A percentile compares a stretch with the other conserved stretches of the same genome.
These are phyloP conservation scores for Peromyscus leucopus DNA, from an alignment of 2,113 vertebrate genomes.

Conservation along the genomic window DNA sequence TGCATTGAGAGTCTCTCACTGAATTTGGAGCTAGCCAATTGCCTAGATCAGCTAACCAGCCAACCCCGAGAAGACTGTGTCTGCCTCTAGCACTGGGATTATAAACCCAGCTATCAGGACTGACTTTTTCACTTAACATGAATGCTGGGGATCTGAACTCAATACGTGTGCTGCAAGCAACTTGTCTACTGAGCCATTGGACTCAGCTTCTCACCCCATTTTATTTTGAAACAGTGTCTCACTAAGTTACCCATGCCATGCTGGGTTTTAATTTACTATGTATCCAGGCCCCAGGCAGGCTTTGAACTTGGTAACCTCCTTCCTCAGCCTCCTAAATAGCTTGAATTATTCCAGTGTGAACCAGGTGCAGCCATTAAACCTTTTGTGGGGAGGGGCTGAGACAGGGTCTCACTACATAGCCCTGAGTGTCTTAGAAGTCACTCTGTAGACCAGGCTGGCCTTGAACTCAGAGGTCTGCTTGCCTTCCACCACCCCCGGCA, in stretches of 20 bases:
- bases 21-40: background rate
- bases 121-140: background rate
- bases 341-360: background rate
- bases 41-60: background rate
- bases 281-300: background rate
- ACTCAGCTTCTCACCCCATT: background rate
- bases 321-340: background rate
- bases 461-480: background rate
- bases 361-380: background rate
- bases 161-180: background rate
- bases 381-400: background rate
- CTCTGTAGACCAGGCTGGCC: background rate
- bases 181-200: background rate
- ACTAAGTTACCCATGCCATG: background rate
- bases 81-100: background rate
- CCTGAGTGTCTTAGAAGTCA: background rate
- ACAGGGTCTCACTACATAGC: background rate
- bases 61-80: background rate
- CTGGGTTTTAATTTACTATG: background rate
- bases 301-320: background rate
- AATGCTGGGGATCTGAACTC: background rate
- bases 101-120: background rate
- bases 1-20: background rate
- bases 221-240: background rate
- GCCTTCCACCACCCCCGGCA: background rate